Evolutionary conservation across 1,140 invertebrate species (phyloP), one percentile per base, ranked within the genome.

Genomic region (Nilaparvata lugens): DNA sequence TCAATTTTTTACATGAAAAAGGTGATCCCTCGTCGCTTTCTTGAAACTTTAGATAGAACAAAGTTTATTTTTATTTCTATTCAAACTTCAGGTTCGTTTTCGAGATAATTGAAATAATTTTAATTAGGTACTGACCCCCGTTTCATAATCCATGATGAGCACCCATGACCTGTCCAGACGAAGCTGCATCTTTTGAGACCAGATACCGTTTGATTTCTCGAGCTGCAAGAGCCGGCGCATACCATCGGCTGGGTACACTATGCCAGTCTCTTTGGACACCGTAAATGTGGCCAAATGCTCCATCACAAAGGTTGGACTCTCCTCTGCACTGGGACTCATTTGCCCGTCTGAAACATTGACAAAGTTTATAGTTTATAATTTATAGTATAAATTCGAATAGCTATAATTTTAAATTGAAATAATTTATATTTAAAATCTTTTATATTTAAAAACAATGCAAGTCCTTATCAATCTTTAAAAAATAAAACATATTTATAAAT

Each of bases 281-380:
- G 93, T 93, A 76, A 98, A 98, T 16, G 97, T 98, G 48, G 97
- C 96, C 74, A 99, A 82, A 79, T 98, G 96, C 73, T 98, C 96
- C 73, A 98, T 86, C 59, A 90, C 79, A 72, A 95, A 96, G 3
- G 85, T 85, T 13, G 89, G 84, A 69, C 83, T 84, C 68, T 85
- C 82, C 64, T 81, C 78, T 11, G 71, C 71, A 23, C 62, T 67
- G 28, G 72, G 56, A 45, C 66, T 64, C 54, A 61, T 19, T 31
- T 65, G 64, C n/a, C 66, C 58, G 38, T 56, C 59, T 61, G 58
- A 19, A 16, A 42, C 25, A 28, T 28, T n/a, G n/a, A n/a, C n/a
- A n/a, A n/a, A n/a, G n/a, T n/a, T n/a, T n/a, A n/a, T n/a, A n/a
- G n/a, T n/a, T n/a, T n/a, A n/a, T n/a, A n/a, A n/a, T 40, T 9